phyloP scores from a whole-genome alignment of 2,797 vertebrate genomes.

The Heteromormyrus szaboi region DNA sequence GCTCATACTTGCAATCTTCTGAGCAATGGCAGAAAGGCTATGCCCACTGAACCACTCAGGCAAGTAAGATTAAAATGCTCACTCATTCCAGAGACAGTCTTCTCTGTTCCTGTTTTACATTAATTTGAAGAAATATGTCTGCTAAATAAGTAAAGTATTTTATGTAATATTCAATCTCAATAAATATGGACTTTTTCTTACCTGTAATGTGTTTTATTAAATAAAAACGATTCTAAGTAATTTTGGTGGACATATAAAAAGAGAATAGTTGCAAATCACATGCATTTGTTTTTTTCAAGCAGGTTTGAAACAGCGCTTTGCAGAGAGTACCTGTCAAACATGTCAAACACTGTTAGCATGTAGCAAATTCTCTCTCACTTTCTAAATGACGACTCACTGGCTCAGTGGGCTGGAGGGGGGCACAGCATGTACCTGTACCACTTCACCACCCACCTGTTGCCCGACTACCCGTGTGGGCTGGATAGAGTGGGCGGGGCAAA shows the following conservation, averaged over 20 bases:
- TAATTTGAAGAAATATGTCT: background rate
- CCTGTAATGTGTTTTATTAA: background rate
- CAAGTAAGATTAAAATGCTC: background rate
- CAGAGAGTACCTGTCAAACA: background rate
- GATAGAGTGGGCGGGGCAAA: background rate
- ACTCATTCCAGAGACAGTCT: background rate
- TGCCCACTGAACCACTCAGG: background rate
- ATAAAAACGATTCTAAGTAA: background rate
- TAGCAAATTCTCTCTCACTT: background rate
- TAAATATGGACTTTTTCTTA: background rate
- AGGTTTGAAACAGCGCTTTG: background rate
- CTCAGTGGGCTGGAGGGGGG: background rate
- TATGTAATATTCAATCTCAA: background rate
- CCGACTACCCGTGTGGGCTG: background rate
- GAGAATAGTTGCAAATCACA: background rate
- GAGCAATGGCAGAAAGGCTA: background rate
- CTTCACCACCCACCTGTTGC: background rate
- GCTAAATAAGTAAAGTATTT: background rate
- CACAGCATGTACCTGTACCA: background rate
- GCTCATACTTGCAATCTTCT: background rate
- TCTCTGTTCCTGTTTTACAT: background rate
- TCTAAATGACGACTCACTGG: background rate
- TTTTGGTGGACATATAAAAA: background rate
- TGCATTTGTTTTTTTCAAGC: background rate
- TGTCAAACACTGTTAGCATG: background rate